These are phyloP conservation scores for Pterobdella sp. DNA, from an alignment of 2,888 invertebrate species.

Conservation along the genomic window DNA sequence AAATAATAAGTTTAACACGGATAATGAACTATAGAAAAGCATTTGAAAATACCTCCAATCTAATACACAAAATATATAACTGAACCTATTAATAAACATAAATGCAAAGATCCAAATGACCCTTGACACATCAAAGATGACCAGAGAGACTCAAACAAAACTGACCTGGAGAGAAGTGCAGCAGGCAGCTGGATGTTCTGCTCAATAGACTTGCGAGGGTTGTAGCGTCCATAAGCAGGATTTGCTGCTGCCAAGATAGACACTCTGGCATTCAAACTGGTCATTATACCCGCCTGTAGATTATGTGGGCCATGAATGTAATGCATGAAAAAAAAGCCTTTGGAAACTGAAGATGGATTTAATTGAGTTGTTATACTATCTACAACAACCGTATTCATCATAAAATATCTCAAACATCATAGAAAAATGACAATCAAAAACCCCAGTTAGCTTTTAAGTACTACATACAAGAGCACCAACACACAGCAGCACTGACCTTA, in stretches of 20 bases:
- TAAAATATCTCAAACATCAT: too few species aligned
- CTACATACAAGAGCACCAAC: background rate
- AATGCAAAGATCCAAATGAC: background rate
- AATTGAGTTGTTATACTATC: background rate
- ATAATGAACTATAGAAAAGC: background rate
- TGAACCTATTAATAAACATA: background rate
- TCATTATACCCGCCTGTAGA: conserved; percentile 89
- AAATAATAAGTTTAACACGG: background rate
- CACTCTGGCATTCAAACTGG: conserved; percentile 89
- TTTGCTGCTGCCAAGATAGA: conserved; percentile 97
- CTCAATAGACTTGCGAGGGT: conserved; percentile 82
- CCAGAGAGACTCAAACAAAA: background rate
- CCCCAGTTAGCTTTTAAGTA: too few species aligned
- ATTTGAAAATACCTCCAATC: background rate
- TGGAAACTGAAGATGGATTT: background rate
- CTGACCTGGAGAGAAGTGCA: conserved; percentile 68
- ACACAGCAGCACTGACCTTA: conserved; percentile 59
- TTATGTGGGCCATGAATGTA: background rate
- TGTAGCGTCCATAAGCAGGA: conserved; percentile 95
- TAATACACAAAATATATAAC: background rate
- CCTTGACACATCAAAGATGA: background rate
- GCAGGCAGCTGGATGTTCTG: conserved; percentile 97
- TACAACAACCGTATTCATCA: background rate
- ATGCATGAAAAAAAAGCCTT: background rate
- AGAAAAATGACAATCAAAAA: too few species aligned